These are phyloP conservation scores for Todus mexicanus DNA, from an alignment of 2,797 vertebrate genomes.

Conservation along the genomic window DNA sequence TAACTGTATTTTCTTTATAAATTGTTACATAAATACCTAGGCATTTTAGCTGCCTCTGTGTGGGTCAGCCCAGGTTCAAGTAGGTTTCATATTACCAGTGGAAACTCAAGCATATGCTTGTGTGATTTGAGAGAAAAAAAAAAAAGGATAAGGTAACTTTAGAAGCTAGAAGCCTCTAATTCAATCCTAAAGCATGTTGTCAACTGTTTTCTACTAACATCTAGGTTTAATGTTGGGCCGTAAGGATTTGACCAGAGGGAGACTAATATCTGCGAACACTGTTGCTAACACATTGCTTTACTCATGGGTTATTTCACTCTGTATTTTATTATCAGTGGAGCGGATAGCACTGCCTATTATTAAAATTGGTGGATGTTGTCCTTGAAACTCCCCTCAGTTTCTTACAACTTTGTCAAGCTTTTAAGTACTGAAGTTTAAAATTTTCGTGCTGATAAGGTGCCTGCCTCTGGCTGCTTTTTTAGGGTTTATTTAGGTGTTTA, in stretches of 20 bases:
- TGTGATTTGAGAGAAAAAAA: background rate
- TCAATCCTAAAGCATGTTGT: background rate
- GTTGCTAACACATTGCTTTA: constrained; percentile 1
- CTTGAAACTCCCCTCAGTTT: constrained; percentile 12
- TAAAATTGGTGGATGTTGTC: background rate
- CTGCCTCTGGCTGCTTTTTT: background rate
- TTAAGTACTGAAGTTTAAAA: background rate
- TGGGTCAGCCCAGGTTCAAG: background rate
- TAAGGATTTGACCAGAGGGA: background rate
- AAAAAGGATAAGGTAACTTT: background rate
- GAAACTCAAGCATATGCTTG: background rate
- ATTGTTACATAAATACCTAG: background rate
- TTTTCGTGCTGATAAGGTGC: background rate
- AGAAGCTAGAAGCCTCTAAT: constrained; percentile 15
- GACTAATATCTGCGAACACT: background rate
- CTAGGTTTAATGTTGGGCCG: background rate
- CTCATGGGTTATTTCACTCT: constrained; percentile 11
- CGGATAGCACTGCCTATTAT: background rate
- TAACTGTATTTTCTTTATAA: background rate
- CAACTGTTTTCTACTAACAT: background rate
- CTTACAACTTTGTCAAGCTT: background rate
- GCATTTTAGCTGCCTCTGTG: background rate
- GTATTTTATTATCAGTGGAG: constrained; percentile 11
- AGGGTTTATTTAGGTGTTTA: background rate
- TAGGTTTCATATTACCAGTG: background rate